Percentiles rank a stretch among this genome's conserved stretches.
Evolutionary conservation across 2,797 vertebrate genomes (phyloP).

Genomic region (Melanotaenia nigrans): DNA sequence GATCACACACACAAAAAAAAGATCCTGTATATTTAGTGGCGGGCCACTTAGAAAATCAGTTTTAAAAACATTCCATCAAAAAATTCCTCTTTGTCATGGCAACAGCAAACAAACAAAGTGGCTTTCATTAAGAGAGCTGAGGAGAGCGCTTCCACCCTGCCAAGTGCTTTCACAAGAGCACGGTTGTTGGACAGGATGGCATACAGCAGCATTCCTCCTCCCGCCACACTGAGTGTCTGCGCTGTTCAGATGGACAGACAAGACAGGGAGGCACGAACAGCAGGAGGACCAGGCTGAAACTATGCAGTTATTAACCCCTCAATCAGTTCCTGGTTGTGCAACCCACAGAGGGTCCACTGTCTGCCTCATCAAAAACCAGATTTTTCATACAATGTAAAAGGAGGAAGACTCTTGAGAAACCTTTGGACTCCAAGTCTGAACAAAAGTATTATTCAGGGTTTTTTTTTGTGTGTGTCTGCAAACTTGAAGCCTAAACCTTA

Average conservation of each 20-base stretch:
- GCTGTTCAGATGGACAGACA: constrained; percentile 60
- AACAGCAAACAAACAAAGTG: constrained; percentile 63
- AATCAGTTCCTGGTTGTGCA: constrained; percentile 41
- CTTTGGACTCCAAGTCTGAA: constrained; percentile 35
- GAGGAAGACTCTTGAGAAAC: constrained; percentile 29
- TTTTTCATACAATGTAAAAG: constrained; percentile 19
- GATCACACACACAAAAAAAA: constrained; percentile 17
- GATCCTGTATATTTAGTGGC: constrained; percentile 25
- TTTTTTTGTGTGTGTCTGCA: constrained; percentile 25
- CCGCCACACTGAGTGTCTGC: constrained; percentile 45
- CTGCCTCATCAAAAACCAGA: constrained; percentile 18
- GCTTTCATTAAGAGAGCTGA: constrained; percentile 53
- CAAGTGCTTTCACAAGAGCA: constrained; percentile 53
- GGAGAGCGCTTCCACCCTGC: constrained; percentile 28
- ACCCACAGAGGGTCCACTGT: constrained; percentile 69
- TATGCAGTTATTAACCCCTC: constrained; percentile 68
- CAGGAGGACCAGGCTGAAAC: constrained; percentile 50
- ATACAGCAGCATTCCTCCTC: constrained; percentile 50
- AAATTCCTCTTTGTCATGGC: constrained; percentile 47
- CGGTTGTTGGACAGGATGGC: constrained; percentile 23
- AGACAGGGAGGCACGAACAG: constrained; percentile 48
- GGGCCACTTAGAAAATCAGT: constrained; percentile 12
- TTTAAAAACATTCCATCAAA: constrained; percentile 51
- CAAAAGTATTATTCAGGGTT: constrained; percentile 53
- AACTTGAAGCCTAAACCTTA: constrained; percentile 33